Evolutionary conservation across 2,797 vertebrate species (phyloP), one percentile per base, ranked within the genome.

Genomic region (Sebastes alutus): DNA sequence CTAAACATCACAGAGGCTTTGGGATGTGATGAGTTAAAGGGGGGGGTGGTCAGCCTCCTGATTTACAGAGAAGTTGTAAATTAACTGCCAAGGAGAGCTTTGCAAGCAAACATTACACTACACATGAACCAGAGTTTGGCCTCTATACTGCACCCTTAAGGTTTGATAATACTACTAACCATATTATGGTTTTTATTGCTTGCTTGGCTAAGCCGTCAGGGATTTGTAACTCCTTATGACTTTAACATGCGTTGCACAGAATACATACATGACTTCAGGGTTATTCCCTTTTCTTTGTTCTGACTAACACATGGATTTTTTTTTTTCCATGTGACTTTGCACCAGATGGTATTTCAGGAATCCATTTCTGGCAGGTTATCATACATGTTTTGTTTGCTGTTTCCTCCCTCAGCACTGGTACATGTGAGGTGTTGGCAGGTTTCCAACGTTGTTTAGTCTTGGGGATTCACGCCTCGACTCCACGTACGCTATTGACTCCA

Each of bases 21-120:
- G 55, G 18, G 63, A 49, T 78, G 82, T 30, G 55, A 65, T 83
- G 69, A 35, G 52, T 87, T 66, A 81, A 88, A 83, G n/a, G n/a
- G 29, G 52, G 22, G 29, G n/a, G 22, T n/a, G 46, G 69, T 87
- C 73, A 74, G 55, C 61, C 32, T 61, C 77, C 25, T 63, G 58
- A 32, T 74, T 85, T 75, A 85, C 81, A 66, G 67, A 76, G 63
- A 78, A 83, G 67, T 64, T 64, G 75, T 83, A 83, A 83, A 84
- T 77, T 69, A 78, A 84, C 82, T 60, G 70, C 67, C 85, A 89
- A 70, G 79, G 83, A 85, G 82, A 89, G 81, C 81, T 85, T 84
- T 84, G 32, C 29, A 78, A 78, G 67, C 72, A 81, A 72, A 80
- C 56, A 78, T 80, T 78, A 75, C 77, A 87, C 46, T 35, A 25